Conservation (phyloP, 1,140 invertebrate species). For the Ceratina calcarata region DNA sequence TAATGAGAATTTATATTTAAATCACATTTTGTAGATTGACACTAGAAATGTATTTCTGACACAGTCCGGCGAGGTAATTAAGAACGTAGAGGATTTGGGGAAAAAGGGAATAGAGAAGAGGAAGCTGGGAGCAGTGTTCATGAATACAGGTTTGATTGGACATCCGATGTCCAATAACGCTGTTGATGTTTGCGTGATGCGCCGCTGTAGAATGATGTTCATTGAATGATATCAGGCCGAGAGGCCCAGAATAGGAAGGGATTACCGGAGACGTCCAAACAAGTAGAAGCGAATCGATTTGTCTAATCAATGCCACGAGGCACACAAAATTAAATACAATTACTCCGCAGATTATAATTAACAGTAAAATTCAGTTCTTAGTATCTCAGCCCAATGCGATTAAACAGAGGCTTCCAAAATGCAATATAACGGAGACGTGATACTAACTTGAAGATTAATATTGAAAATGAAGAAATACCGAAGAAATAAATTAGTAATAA, state of each 20-base stretch:
- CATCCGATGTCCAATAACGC: conserved; percentile 39
- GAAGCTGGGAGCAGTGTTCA: background rate
- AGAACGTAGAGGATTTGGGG: no score
- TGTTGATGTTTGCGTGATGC: conserved; percentile 19
- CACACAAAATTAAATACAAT: conserved; percentile 7
- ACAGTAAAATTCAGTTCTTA: background rate
- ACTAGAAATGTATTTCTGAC: no score
- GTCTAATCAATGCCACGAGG: conserved; percentile 20
- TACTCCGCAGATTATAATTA: conserved; percentile 4
- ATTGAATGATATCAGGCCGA: conserved; percentile 17
- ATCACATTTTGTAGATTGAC: no score
- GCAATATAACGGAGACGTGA: background rate
- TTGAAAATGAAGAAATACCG: no score
- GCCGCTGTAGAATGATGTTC: conserved; percentile 23
- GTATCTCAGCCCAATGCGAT: background rate
- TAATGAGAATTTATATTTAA: no score
- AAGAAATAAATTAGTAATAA: no score
- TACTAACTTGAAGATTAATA: no score
- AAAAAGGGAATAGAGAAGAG: background rate
- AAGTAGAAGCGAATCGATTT: conserved; percentile 37
- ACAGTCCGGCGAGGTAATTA: no score
- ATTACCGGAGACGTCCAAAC: conserved; percentile 13
- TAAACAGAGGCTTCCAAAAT: background rate
- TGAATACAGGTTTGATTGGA: conserved; percentile 52
- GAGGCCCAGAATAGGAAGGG: conserved; percentile 9